Conservation (phyloP, 2,113 vertebrate genomes). For the Xenus cinereus region DNA sequence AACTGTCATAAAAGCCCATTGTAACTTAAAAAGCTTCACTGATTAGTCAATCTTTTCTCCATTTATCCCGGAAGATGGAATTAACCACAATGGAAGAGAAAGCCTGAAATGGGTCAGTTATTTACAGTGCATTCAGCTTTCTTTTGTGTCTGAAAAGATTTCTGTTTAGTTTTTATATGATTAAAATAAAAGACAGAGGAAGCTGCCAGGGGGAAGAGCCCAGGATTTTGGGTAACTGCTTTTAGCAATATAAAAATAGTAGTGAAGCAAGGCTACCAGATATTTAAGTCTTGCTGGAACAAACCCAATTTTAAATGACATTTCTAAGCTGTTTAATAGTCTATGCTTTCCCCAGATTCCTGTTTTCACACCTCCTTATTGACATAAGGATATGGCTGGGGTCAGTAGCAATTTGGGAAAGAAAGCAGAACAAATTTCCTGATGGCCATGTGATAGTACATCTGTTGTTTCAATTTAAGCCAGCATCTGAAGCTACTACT, state of each 20-base stretch:
- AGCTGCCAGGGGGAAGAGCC: neutral
- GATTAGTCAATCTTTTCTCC: slow-evolving; percentile 10
- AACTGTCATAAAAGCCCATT: neutral
- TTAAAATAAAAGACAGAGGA: slow-evolving; percentile 22
- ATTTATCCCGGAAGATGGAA: neutral
- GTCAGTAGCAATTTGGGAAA: slow-evolving; percentile 51
- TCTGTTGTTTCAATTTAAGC: slow-evolving; percentile 32
- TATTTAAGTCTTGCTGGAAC: slow-evolving; percentile 1
- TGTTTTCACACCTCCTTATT: slow-evolving; percentile 38
- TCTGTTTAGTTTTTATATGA: neutral
- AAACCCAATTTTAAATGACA: neutral
- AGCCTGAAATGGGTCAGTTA: slow-evolving; percentile 36
- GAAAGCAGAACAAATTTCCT: slow-evolving; percentile 56
- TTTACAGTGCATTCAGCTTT: neutral
- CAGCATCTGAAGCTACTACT: slow-evolving; percentile 14
- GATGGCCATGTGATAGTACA: slow-evolving; percentile 21
- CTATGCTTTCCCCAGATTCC: neutral
- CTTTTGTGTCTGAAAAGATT: neutral
- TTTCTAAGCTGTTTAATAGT: neutral
- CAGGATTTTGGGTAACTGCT: slow-evolving; percentile 8
- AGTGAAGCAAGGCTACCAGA: neutral
- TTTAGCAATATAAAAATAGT: neutral
- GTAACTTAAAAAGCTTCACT: slow-evolving; percentile 13
- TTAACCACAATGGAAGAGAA: slow-evolving; percentile 2
- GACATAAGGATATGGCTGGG: slow-evolving; percentile 35